A percentile compares a stretch with the other conserved stretches of the same genome.
These are phyloP conservation scores for Spilogale gracilis DNA, from an alignment of 2,113 vertebrate species.

Conservation along the genomic window DNA sequence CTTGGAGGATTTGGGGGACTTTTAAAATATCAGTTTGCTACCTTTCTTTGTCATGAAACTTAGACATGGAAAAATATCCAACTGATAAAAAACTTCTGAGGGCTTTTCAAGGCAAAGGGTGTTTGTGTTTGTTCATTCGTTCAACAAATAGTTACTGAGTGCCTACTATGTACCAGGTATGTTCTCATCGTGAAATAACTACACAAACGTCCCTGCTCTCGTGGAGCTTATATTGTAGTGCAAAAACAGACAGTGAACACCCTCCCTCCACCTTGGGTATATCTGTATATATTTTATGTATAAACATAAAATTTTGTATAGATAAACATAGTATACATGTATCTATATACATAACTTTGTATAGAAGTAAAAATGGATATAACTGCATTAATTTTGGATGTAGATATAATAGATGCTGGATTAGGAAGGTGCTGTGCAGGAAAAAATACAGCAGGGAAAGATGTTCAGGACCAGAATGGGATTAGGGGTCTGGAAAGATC, in stretches of 20 bases:
- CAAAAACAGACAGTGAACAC: background rate
- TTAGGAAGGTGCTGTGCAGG: background rate
- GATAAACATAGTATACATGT: background rate
- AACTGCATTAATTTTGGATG: background rate
- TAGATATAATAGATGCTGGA: background rate
- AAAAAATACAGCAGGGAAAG: background rate
- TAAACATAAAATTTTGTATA: background rate
- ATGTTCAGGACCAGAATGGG: background rate
- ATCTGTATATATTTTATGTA: background rate
- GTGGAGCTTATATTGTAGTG: background rate
- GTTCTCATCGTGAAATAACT: background rate
- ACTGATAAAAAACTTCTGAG: background rate
- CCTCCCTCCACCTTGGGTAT: background rate
- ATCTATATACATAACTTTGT: background rate
- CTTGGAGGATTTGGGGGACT: background rate
- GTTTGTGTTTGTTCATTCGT: background rate
- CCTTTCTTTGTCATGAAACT: constrained; percentile 35
- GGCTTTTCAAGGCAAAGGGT: background rate
- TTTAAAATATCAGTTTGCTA: background rate
- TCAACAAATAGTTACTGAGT: background rate
- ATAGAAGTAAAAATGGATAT: background rate
- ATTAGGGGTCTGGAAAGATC: background rate
- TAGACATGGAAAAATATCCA: background rate
- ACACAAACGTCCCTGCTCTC: background rate
- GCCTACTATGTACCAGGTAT: background rate